Base-by-base conservation (phyloP, 2,797 vertebrate genomes). In the Lerista edwardsae region DNA sequence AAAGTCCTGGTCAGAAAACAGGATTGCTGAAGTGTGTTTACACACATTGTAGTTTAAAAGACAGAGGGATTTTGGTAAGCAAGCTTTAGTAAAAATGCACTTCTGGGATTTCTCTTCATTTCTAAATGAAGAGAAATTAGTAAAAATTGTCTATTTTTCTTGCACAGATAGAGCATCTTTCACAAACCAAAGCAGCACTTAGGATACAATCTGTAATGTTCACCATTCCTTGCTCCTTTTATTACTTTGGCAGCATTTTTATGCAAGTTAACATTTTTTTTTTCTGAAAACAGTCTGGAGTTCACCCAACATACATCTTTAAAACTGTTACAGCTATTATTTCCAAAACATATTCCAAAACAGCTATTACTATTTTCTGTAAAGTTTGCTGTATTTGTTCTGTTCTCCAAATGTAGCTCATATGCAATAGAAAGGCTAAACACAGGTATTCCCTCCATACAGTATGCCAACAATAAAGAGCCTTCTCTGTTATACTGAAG, bases 351-450 rank as follows among this genome's bases (percentile, higher is more conserved):
- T 88, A 84, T 7, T n/a, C n/a, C n/a, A n/a, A n/a, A n/a, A n/a
- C n/a, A n/a, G n/a, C n/a, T n/a, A n/a, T n/a, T n/a, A n/a, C n/a
- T n/a, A n/a, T n/a, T n/a, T n/a, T n/a, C n/a, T 67, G 51, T 25
- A 86, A 14, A 64, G 80, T 31, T 62, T 84, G 80, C 0, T 0
- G 1, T 80, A 79, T 82, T 90, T 88, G 31, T 36, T 82, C 65
- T 88, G n/a, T 72, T 80, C 80, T 85, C 87, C 1, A 25, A 85
- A 82, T 64, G 5, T 73, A 85, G 51, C 69, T 88, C 76, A 80
- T 80, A 75, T 72, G 81, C 61, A 92, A 29, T 75, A 4, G 84
- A 87, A 80, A 84, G 21, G 19, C 11, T 59, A 59, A 68, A 44
- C 29, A 75, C 29, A 44, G 27, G 25, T 75, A 15, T 86, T 85